Conservation (phyloP, 1,140 invertebrate species). For the Brachionus angularis region DNA sequence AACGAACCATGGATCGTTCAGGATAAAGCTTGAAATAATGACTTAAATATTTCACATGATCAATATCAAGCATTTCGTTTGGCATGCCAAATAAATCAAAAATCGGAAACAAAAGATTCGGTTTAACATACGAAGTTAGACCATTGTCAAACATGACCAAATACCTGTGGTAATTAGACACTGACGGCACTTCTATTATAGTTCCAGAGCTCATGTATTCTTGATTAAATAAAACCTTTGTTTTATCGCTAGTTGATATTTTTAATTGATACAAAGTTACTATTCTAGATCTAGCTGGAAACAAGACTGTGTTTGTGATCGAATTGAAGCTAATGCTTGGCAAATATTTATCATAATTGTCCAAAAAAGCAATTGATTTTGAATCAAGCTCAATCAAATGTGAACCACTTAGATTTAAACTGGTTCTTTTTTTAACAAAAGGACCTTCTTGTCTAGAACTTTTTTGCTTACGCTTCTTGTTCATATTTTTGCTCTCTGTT, state of each 20-base stretch:
- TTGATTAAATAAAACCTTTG: background rate
- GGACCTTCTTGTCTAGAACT: background rate
- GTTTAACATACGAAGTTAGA: background rate
- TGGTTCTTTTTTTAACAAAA: constrained; percentile 16
- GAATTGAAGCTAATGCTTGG: background rate
- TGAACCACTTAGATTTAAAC: background rate
- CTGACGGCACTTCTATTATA: constrained; percentile 11
- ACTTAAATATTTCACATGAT: constrained; percentile 23
- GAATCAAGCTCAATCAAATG: constrained; percentile 24
- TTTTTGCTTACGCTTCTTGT: constrained; percentile 13
- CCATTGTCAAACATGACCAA: constrained; percentile 42
- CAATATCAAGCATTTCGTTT: background rate
- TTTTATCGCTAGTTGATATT: background rate
- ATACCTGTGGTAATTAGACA: constrained; percentile 14
- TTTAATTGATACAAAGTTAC: constrained; percentile 23
- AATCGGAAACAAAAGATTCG: constrained; percentile 16
- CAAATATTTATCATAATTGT: constrained; percentile 26
- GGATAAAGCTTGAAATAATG: constrained; percentile 39
- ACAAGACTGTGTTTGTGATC: background rate
- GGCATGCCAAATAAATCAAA: constrained; percentile 17
- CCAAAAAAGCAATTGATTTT: constrained; percentile 26
- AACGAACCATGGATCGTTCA: constrained; percentile 23
- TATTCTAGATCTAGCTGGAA: constrained; percentile 11
- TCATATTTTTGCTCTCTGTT: no score
- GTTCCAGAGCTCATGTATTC: constrained; percentile 33